Percentiles rank a stretch among this genome's conserved stretches.
phyloP scores from a whole-genome alignment of 1,140 invertebrate species.

The Chionoecetes opilio region DNA sequence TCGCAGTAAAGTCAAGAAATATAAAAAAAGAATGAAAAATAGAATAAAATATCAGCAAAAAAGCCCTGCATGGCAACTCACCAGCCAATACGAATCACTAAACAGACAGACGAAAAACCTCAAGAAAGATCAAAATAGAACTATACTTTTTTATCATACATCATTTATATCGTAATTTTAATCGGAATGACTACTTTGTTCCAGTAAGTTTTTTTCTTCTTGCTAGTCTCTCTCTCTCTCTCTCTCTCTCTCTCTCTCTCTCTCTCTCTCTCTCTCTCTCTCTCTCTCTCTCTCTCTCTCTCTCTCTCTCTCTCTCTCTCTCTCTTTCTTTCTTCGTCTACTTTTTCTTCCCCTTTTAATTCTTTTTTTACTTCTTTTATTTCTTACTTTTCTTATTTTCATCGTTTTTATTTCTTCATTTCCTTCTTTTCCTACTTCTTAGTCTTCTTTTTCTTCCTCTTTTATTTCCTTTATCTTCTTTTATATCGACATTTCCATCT shows the following conservation, averaged over 20 bases:
- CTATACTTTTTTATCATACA: too few relatives aligned
- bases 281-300: not conserved
- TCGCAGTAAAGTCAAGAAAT: too few relatives aligned
- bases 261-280: not conserved
- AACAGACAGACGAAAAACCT: too few relatives aligned
- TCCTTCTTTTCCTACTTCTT: not conserved
- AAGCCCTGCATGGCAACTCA: too few relatives aligned
- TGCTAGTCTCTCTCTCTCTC: not conserved
- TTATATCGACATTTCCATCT: too few relatives aligned
- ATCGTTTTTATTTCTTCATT: not conserved
- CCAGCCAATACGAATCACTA: too few relatives aligned
- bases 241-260: not conserved
- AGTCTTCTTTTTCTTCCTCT: not conserved
- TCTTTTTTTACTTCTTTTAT: not conserved
- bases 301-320: not conserved
- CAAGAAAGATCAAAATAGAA: too few relatives aligned
- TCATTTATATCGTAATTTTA: too few relatives aligned
- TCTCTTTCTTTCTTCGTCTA: not conserved
- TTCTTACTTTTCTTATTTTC: not conserved
- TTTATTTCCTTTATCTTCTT: too few relatives aligned
- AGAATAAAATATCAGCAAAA: too few relatives aligned
- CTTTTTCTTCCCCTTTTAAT: not conserved
- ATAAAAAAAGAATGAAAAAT: too few relatives aligned
- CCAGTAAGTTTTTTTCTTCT: not conserved
- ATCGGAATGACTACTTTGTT: too few relatives aligned